phyloP scores from a whole-genome alignment of 2,888 invertebrate genomes.

The Dascillus cervinus region DNA sequence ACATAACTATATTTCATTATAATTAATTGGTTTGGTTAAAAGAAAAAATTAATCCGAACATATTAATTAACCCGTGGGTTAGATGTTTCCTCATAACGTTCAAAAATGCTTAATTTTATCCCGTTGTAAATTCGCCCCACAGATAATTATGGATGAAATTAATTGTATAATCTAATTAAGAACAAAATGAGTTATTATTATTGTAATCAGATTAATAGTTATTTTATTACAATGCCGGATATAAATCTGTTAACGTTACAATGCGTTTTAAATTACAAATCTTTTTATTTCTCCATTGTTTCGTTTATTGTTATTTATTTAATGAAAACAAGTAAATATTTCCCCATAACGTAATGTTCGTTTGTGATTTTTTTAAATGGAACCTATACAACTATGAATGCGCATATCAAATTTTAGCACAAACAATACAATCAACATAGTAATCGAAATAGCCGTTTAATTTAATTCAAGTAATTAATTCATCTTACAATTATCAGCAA shows the following conservation, averaged over 20 bases:
- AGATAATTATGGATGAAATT: constrained; percentile 8
- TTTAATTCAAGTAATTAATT: too few relatives aligned
- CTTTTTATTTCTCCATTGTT: constrained; percentile 11
- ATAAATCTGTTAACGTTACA: constrained; percentile 9
- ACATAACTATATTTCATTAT: constrained; percentile 16
- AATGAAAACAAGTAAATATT: constrained; percentile 8
- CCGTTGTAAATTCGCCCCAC: constrained; percentile 6
- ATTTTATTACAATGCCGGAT: constrained; percentile 11
- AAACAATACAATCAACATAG: too few relatives aligned
- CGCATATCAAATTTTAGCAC: too few relatives aligned
- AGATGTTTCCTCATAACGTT: too few relatives aligned
- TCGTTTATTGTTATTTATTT: constrained; percentile 12
- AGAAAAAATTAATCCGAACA: too few relatives aligned
- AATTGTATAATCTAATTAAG: constrained; percentile 9
- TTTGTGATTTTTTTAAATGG: neutral
- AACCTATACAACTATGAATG: too few relatives aligned
- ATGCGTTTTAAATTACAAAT: constrained; percentile 6
- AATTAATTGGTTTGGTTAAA: constrained; percentile 18
- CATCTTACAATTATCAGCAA: too few relatives aligned
- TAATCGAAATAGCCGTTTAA: too few relatives aligned
- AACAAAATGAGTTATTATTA: constrained; percentile 8
- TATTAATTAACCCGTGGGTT: too few relatives aligned
- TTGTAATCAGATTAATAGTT: constrained; percentile 10
- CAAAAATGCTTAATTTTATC: too few relatives aligned
- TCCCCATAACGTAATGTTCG: constrained; percentile 1